Percentiles rank a stretch among this genome's conserved stretches.
Evolutionary conservation across 2,888 invertebrate species (phyloP).

Genomic region (Serripes groenlandicus): DNA sequence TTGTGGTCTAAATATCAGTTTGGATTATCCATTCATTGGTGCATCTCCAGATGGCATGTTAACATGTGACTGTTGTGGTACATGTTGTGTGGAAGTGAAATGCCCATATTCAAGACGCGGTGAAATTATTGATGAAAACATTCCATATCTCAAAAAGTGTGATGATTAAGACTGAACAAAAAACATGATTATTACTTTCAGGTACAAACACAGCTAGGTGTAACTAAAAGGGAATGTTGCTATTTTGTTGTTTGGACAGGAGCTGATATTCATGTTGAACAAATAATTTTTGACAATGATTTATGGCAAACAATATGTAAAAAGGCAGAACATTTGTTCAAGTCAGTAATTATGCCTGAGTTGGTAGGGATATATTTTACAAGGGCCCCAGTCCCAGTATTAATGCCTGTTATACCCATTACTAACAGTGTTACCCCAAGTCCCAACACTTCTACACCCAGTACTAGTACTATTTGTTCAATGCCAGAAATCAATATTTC

Average conservation of each 20-base stretch:
- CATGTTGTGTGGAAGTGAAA: background rate
- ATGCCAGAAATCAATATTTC: too few species aligned
- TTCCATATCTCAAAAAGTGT: background rate
- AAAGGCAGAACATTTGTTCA: background rate
- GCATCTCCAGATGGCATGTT: background rate
- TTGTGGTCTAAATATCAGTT: background rate
- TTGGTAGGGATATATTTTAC: too few species aligned
- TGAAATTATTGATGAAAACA: background rate
- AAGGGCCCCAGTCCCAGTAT: too few species aligned
- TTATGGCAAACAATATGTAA: background rate
- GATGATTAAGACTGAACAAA: conserved; percentile 7
- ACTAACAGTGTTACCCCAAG: too few species aligned
- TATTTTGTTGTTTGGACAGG: conserved; percentile 18
- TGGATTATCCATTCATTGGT: background rate
- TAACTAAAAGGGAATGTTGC: background rate
- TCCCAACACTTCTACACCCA: too few species aligned
- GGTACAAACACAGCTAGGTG: conserved; percentile 18
- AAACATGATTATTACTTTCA: conserved; percentile 14
- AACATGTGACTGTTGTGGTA: background rate
- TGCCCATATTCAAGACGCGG: background rate
- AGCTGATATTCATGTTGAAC: background rate
- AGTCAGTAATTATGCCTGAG: background rate
- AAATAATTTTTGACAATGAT: background rate
- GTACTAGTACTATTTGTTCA: too few species aligned
- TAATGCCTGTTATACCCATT: too few species aligned